Conservation (phyloP, 1,140 invertebrate species). For the Ostrea edulis region DNA sequence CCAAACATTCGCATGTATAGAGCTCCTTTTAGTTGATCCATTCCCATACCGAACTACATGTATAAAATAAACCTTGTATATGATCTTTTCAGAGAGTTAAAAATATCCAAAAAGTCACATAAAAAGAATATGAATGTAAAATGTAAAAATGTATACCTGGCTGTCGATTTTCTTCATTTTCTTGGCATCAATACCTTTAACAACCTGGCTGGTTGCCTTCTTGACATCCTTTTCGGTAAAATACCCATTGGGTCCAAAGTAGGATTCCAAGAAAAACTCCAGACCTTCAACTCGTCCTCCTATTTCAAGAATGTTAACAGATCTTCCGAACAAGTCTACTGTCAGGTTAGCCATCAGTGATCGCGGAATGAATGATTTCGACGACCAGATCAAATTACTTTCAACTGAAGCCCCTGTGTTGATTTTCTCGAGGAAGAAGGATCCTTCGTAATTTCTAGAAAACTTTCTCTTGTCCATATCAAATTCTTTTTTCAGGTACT, state of each 20-base stretch:
- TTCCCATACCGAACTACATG: slow-evolving; percentile 57
- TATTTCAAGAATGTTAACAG: slow-evolving; percentile 91
- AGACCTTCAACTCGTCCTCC: slow-evolving; percentile 91
- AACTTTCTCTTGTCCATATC: slow-evolving; percentile 91
- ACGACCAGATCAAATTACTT: slow-evolving; percentile 89
- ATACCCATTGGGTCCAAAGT: slow-evolving; percentile 82
- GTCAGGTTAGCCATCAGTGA: slow-evolving; percentile 90
- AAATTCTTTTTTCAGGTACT: slow-evolving; percentile 87
- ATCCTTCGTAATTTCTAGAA: slow-evolving; percentile 89
- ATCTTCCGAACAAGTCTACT: slow-evolving; percentile 90
- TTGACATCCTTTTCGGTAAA: slow-evolving; percentile 59
- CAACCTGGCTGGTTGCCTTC: slow-evolving; percentile 53
- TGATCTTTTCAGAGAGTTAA: too few relatives aligned
- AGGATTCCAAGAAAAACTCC: slow-evolving; percentile 90
- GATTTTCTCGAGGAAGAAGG: slow-evolving; percentile 73
- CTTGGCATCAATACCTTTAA: slow-evolving; percentile 49
- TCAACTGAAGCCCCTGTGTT: slow-evolving; percentile 73
- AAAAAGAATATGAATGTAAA: neutral
- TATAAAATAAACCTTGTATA: neutral
- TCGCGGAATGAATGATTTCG: slow-evolving; percentile 92
- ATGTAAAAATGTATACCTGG: slow-evolving; percentile 49
- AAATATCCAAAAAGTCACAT: too few relatives aligned
- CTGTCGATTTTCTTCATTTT: slow-evolving; percentile 59
- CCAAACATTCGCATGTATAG: slow-evolving; percentile 79
- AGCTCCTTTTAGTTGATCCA: slow-evolving; percentile 72